Base-by-base conservation (phyloP, 2,113 vertebrate genomes). In the Alligator sinensis region DNA sequence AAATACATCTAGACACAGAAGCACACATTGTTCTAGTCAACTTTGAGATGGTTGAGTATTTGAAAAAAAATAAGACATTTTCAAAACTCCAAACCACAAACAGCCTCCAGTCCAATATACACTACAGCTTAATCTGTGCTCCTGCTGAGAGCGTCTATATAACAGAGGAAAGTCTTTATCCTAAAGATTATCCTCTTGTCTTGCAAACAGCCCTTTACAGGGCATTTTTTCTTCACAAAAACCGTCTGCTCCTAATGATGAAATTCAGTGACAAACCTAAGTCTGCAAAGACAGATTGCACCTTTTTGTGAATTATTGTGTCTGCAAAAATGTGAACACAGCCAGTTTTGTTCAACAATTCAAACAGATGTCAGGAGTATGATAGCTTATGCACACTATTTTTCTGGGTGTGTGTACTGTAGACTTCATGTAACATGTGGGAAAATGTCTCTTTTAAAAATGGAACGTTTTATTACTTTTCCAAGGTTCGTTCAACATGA, bases 261-360 rank as follows among this genome's bases (percentile, higher is more conserved):
- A 93, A 91, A 94, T 93, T 82, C 90, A 95, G 83, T 80, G 95
- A 93, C 63, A 94, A 95, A 92, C 82, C 92, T 92, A 91, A 90
- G 70, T 92, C 89, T 94, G 62, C 62, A 82, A 94, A 95, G 89
- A 93, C 88, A 93, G 88, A 91, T 11, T 90, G 88, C 54, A 88
- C 86, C 83, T 96, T 81, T 88, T 47, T 68, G 84, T 92, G 92
- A 94, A 84, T 95, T 93, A 95, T 62, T 88, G 78, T 88, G 54
- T 60, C 89, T 92, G 92, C 82, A 83, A 88, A 89, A 89, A 90
- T 78, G 79, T 27, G 64, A 95, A 81, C 60, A 87, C 72, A 76
- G 79, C 80, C 76, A 89, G 81, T 89, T 96, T 91, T 92, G 79
- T 90, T 93, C 95, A 95, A 94, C 89, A 95, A 96, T 92, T 89